These are phyloP conservation scores for Lepus oiostolus DNA, from an alignment of 2,797 vertebrate species.

Conservation along the genomic window DNA sequence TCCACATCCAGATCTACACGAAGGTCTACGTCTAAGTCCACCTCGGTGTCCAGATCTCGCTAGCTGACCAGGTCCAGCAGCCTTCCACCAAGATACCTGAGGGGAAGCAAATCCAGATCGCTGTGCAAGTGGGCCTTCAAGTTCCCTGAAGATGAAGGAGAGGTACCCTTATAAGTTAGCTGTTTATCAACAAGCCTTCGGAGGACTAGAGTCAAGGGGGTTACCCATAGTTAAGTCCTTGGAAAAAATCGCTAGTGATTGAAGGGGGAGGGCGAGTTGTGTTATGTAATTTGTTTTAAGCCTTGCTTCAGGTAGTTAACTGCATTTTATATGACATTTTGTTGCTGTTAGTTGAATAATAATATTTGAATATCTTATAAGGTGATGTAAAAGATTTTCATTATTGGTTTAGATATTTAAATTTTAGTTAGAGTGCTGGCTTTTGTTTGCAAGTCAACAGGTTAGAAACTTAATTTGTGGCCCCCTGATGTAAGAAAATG, in stretches of 20 bases:
- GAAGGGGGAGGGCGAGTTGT: constrained; percentile 81
- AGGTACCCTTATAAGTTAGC: constrained; percentile 88
- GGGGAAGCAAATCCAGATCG: constrained; percentile 92
- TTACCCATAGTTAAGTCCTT: constrained; percentile 86
- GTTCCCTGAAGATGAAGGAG: constrained; percentile 91
- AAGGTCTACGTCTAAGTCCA: constrained; percentile 92
- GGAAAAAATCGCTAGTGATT: constrained; percentile 89
- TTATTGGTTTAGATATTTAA: constrained; percentile 89
- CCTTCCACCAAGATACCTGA: constrained; percentile 90
- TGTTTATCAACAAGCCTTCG: constrained; percentile 85
- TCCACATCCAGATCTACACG: constrained; percentile 91
- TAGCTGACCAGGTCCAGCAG: constrained; percentile 91
- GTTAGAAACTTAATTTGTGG: constrained; percentile 77
- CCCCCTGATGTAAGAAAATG: constrained; percentile 82
- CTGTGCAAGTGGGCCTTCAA: constrained; percentile 92
- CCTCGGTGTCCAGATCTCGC: constrained; percentile 85
- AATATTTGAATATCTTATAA: constrained; percentile 89
- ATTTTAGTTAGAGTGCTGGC: constrained; percentile 87
- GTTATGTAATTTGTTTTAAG: constrained; percentile 84
- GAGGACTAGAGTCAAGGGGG: constrained; percentile 89
- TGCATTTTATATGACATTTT: constrained; percentile 91
- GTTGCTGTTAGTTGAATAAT: constrained; percentile 85
- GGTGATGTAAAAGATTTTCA: constrained; percentile 88
- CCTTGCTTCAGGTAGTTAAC: constrained; percentile 85
- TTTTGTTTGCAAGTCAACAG: constrained; percentile 82